Evolutionary conservation across 1,140 invertebrate genomes (phyloP).

Genomic region (Sarcophaga bullata): DNA sequence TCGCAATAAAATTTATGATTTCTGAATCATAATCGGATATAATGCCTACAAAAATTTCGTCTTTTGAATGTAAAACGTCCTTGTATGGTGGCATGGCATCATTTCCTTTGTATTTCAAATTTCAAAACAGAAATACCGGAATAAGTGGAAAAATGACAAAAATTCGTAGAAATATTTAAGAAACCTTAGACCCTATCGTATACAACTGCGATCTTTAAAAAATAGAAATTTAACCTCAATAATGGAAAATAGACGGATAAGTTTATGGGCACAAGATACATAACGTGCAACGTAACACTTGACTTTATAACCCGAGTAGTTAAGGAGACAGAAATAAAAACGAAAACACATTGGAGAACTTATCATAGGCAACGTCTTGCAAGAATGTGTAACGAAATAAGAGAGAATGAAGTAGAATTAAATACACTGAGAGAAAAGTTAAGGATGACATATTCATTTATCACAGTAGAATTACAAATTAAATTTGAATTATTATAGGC

Average conservation of each 20-base stretch:
- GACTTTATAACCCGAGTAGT: not conserved
- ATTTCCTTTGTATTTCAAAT: no score
- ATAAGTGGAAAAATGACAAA: slow-evolving; percentile 12
- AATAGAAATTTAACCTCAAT: not conserved
- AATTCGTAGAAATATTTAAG: not conserved
- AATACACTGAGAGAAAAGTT: not conserved
- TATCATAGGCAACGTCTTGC: not conserved
- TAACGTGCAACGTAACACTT: not conserved
- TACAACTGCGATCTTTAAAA: not conserved
- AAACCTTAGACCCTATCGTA: no score
- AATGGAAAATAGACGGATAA: not conserved
- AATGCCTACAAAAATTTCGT: no score
- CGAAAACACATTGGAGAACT: no score
- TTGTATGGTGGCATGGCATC: no score
- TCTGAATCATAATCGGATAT: no score
- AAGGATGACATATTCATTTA: no score
- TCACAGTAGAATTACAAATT: no score
- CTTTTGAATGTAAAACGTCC: no score
- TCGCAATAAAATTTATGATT: no score
- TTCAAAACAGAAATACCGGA: not conserved
- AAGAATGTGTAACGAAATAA: not conserved
- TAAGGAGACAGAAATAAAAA: not conserved
- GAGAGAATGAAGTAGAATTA: not conserved
- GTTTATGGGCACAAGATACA: not conserved
- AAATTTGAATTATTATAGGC: no score